Conservation (phyloP, 2,797 vertebrate species). For the Trachops cirrhosus region DNA sequence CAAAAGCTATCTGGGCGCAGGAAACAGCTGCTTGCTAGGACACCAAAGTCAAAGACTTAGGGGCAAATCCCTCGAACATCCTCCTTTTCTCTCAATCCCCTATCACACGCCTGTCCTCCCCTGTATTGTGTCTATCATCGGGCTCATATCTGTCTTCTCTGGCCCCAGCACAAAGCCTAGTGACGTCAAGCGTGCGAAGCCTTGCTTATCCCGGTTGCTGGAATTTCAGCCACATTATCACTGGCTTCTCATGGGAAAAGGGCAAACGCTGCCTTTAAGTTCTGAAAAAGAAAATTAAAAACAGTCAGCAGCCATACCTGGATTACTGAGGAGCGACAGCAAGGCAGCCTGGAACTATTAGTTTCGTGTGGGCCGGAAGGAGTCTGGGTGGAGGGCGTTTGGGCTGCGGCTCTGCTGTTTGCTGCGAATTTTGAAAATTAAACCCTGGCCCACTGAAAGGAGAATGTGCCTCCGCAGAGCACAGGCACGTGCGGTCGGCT, state of each 20-base stretch:
- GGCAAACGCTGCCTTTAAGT: conserved; percentile 39
- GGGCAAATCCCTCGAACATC: neutral
- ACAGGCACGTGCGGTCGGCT: conserved; percentile 5
- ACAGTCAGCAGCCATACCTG: conserved; percentile 55
- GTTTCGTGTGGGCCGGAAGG: conserved; percentile 71
- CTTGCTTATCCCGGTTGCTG: neutral
- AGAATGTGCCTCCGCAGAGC: conserved; percentile 62
- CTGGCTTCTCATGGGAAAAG: conserved; percentile 59
- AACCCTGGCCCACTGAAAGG: conserved; percentile 66
- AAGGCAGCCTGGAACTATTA: conserved; percentile 70
- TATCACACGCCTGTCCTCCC: neutral
- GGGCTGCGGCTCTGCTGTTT: conserved; percentile 61
- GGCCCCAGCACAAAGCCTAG: conserved; percentile 27
- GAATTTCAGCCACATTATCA: conserved; percentile 23
- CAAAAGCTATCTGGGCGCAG: neutral
- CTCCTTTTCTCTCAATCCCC: neutral
- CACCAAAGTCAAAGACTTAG: neutral
- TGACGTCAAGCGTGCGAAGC: neutral
- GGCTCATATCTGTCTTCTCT: neutral
- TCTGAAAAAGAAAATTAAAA: conserved; percentile 69
- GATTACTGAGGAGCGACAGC: conserved; percentile 62
- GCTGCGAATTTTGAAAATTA: conserved; percentile 77
- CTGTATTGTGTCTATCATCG: neutral
- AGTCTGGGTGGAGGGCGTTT: conserved; percentile 75
- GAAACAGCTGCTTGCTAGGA: neutral